Percentiles rank a stretch among this genome's conserved stretches.
phyloP scores from a whole-genome alignment of 2,888 invertebrate species.

The Smittia aterrima region DNA sequence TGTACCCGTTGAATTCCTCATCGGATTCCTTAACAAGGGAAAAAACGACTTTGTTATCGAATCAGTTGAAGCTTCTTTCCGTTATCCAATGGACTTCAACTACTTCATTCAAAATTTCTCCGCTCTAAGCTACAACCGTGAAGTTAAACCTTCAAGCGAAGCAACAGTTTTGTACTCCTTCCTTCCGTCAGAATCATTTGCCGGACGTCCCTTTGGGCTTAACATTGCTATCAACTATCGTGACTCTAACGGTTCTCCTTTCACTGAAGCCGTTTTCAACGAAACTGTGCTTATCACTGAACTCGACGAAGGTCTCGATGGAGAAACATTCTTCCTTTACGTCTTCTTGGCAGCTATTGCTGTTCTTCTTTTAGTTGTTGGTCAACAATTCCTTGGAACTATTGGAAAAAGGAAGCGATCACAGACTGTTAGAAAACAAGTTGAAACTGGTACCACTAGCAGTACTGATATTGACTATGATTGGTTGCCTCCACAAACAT shows the following conservation, averaged over 20 bases:
- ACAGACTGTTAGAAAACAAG: slow-evolving; percentile 60
- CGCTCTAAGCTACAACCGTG: slow-evolving; percentile 78
- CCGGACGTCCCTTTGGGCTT: slow-evolving; percentile 93
- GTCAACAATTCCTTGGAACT: slow-evolving; percentile 84
- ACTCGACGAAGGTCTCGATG: slow-evolving; percentile 94
- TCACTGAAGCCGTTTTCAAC: slow-evolving; percentile 90
- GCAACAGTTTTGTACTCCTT: slow-evolving; percentile 95
- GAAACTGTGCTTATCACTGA: slow-evolving; percentile 96
- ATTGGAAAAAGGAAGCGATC: slow-evolving; percentile 67
- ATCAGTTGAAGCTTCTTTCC: slow-evolving; percentile 94
- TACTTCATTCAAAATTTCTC: slow-evolving; percentile 99
- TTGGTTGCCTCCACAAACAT: slow-evolving; percentile 93
- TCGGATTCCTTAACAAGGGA: slow-evolving; percentile 95
- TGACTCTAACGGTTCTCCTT: slow-evolving; percentile 65
- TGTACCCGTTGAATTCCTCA: slow-evolving; percentile 86
- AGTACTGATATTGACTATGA: slow-evolving; percentile 94
- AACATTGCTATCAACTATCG: slow-evolving; percentile 89
- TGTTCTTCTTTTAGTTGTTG: slow-evolving; percentile 81
- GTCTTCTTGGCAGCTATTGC: slow-evolving; percentile 88
- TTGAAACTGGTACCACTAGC: slow-evolving; percentile 89
- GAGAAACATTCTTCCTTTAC: slow-evolving; percentile 98
- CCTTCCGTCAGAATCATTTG: slow-evolving; percentile 93
- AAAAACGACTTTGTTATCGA: slow-evolving; percentile 87
- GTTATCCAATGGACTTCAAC: slow-evolving; percentile 97
- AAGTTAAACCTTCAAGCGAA: slow-evolving; percentile 87